Evolutionary conservation across 2,888 invertebrate species (phyloP), one percentile per base, ranked within the genome.

Genomic region (Aradus depressus): DNA sequence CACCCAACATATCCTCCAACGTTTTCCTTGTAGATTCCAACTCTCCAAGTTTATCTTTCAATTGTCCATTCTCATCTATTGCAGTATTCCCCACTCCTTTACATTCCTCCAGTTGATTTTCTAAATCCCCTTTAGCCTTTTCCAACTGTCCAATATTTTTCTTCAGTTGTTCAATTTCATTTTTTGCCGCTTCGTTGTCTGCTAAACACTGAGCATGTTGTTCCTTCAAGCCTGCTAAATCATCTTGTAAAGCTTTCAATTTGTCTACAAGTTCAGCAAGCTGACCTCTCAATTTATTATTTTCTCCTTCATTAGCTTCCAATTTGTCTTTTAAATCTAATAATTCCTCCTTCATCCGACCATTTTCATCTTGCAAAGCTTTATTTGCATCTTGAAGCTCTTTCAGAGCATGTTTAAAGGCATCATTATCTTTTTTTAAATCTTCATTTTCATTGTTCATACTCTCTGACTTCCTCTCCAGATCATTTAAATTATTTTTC

Each of bases 291-390:
- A 25, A 42, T 2, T 47, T n/a, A 14, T 47, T 37, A 8, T 16
- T 16, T 4, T 34, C 25, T 12, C 34, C 35, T 23, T 47, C 25
- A 22, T 23, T 22, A 21, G 14, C 21, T 12, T 21, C 22, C 5
- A 25, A 34, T 37, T 47, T 37, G 21, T 25, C 22, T 37, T 21
- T 32, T 14, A 34, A 10, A 37, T 16, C 23, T 21, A 22, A 19
- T 3, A 47, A 35, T 47, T 32, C 47, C 34, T 34, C 22, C 39
- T 50, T 50, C 38, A 50, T 21, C 25, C 50, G 50, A 5, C 37
- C 52, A 31, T 37, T 45, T 14, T 25, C 34, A 41, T n/a, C 19
- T 35, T n/a, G 21, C 10, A 18, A 4, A 4, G 25, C 42, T 32
- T 43, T 42, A 5, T 16, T n/a, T n/a, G n/a, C n/a, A n/a, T n/a